Evolutionary conservation across 2,797 vertebrate species (phyloP), one percentile per base, ranked within the genome.

Genomic region (Heterohyrax brucei): DNA sequence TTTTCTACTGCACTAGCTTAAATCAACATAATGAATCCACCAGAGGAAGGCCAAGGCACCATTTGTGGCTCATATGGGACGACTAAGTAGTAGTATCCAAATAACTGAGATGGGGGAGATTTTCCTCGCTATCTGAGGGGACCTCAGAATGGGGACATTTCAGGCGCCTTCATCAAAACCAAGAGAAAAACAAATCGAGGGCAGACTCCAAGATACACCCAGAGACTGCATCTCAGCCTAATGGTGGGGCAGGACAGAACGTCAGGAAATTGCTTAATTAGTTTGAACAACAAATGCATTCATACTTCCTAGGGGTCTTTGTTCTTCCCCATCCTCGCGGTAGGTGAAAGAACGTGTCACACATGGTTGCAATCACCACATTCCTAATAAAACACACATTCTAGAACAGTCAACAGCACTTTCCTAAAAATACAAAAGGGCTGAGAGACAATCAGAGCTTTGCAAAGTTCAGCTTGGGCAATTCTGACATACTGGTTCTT

Each of bases 1-100:
- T 98, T 98, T 98, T 97, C 97, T 95, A 83, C 97, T 97, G 95
- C 95, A 95, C 22, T 97, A 80, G 85, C 95, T 98, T 95, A 94
- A 97, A 95, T 97, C 96, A 96, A 92, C 18, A 44, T 80, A 95
- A 90, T 95, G 0, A 0, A 96, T 95, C 79, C 85, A 93, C 72
- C 68, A 86, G 88, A 61, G 16, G 82, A 98, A 97, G 87, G 90
- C 97, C 96, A 97, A 93, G 70, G 44, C 53, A 91, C 78, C 79
- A 87, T 95, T 96, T 95, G 89, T 95, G 92, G 92, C 87, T 93
- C 75, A 80, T 89, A 76, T 86, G 13, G 93, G 97, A 97, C 85
- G 1, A 14, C 50, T 22, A 39, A 90, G 82, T 91, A 96, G 96
- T 92, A 30, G 26, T 48, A 82, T 94, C 82, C 92, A 88, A 92